A percentile compares a stretch with the other conserved stretches of the same genome.
Conservation (phyloP, 2,113 vertebrate species). For the Cochlearius cochlearius region DNA sequence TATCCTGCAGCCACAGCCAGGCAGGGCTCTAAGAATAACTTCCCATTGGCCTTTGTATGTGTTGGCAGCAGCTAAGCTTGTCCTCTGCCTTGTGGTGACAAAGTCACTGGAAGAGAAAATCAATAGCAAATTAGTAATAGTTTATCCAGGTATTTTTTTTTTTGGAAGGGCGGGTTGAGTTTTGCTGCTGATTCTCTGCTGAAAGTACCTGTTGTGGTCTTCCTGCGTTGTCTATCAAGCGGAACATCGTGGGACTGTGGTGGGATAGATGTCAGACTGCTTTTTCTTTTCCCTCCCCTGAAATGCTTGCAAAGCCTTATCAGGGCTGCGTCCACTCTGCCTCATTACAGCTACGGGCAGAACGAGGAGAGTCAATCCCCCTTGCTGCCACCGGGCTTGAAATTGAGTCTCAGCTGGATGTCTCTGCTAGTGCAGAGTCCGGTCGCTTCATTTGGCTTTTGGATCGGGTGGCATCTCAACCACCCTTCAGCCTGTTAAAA, state of each 20-base stretch:
- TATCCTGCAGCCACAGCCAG: conserved; percentile 31
- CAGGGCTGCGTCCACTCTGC: not conserved
- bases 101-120: not conserved
- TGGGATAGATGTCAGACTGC: not conserved
- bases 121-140: not conserved
- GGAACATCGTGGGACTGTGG: not conserved
- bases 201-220: not conserved
- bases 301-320: not conserved
- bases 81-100: not conserved
- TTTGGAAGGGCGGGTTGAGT: not conserved
- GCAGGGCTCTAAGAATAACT: conserved; percentile 59
- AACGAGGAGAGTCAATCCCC: not conserved
- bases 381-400: not conserved
- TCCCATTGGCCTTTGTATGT: conserved; percentile 27
- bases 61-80: conserved; percentile 13
- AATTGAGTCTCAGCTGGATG: conserved; percentile 20
- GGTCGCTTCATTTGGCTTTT: not conserved
- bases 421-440: not conserved
- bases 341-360: not conserved
- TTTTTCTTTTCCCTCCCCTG: not conserved
- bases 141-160: not conserved
- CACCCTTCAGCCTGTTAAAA: not conserved
- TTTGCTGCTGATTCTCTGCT: not conserved
- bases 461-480: not conserved
- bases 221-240: not conserved